Base-by-base conservation (phyloP, 1,140 invertebrate species). In the Atta texana region DNA sequence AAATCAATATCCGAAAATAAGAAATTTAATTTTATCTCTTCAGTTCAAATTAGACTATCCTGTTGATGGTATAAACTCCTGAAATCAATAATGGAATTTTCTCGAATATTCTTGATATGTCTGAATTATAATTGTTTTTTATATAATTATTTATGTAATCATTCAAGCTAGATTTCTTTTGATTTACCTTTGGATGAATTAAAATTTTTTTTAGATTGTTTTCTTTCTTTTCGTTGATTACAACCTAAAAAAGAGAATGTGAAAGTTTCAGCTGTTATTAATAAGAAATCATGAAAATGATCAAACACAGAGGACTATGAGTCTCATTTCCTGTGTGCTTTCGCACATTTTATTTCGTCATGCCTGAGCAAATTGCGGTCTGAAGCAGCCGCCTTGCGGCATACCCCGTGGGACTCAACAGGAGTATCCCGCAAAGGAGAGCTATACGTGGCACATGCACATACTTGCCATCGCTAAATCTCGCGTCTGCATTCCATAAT, bases 401-500 rank as follows among this genome's bases (percentile, higher is more conserved):
- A 16, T 44, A 21, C 44, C 24, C 53, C 28, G 18, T 16, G 24
- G 53, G 82, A 72, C 76, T 63, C 39, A 80, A 75, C 53, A 51
- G 66, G 66, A 69, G 66, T 14, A 68, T 75, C 64, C 28, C 28
- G 61, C 63, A 66, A 80, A 31, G n/a, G 75, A 61, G 34, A 31
- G 24, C 80, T 74, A 72, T 72, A 87, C 80, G 80, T 77, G 85
- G 69, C 68, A 51, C 63, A 71, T 64, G 63, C 85, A 86, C 63
- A 74, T 84, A 86, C 82, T 69, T 89, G 78, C 85, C 82, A 77
- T 61, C 82, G 34, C 39, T 75, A 72, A 86, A 85, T 80, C 88
- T 77, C 84, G 75, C 81, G 75, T 81, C 82, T 85, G 85, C 88
- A 81, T 88, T 88, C 87, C 87, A 75, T 86, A 86, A 89, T 88